Conservation (phyloP, 1,140 invertebrate genomes). For the Drosophila repletoides region DNA sequence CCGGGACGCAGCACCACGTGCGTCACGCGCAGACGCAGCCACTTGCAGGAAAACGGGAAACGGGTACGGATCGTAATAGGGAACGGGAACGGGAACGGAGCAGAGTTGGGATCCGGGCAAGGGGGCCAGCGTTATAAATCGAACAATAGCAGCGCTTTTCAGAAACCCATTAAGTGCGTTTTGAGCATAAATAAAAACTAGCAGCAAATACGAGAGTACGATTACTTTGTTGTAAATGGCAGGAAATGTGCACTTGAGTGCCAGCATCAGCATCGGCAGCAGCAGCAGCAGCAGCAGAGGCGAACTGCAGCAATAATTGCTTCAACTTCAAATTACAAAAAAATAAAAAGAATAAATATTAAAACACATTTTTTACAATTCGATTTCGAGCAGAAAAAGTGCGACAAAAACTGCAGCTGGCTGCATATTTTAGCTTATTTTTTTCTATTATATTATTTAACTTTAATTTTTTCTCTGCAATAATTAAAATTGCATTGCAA, state of each 20-base stretch:
- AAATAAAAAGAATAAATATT: slow-evolving; percentile 14
- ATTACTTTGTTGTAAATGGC: slow-evolving; percentile 70
- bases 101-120: slow-evolving; percentile 35
- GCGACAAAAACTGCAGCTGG: slow-evolving; percentile 59
- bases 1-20: slow-evolving; percentile 47
- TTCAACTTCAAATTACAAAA: slow-evolving; percentile 41
- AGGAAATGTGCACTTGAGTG: slow-evolving; percentile 76
- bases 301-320: slow-evolving; percentile 34
- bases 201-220: slow-evolving; percentile 24
- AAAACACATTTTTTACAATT: slow-evolving; percentile 40
- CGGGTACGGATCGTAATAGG: slow-evolving; percentile 17
- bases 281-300: slow-evolving; percentile 25
- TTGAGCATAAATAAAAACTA: slow-evolving; percentile 60
- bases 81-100: slow-evolving; percentile 19
- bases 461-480: slow-evolving; percentile 27
- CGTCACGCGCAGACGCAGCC: slow-evolving; percentile 68
- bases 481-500: slow-evolving; percentile 54
- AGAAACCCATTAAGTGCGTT: slow-evolving; percentile 66
- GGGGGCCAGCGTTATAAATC: slow-evolving; percentile 54
- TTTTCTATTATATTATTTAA: slow-evolving; percentile 29
- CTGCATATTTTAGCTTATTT: slow-evolving; percentile 5
- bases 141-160: slow-evolving; percentile 66
- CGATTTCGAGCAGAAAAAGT: slow-evolving; percentile 48
- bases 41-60: slow-evolving; percentile 31
- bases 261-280: slow-evolving; percentile 40